phyloP scores from a whole-genome alignment of 2,797 vertebrate species.

The Hydrocynus forskahlii region DNA sequence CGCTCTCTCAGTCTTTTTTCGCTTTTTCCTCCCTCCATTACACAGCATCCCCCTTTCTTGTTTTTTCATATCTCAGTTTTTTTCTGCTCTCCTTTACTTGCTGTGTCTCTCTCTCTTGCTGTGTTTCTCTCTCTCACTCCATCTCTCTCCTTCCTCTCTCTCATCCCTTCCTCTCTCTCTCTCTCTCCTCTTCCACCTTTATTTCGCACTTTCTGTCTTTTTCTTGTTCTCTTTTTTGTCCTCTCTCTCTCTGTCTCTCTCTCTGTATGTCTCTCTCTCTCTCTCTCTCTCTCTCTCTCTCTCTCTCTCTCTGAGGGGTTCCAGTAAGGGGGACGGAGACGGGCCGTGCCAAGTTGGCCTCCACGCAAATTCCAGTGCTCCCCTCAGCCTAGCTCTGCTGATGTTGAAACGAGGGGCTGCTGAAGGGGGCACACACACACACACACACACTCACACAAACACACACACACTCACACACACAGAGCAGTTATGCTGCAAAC shows the following conservation, averaged over 20 bases:
- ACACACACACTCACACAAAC: constrained; percentile 31
- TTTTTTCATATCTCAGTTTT: neutral
- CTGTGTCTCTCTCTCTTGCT: neutral
- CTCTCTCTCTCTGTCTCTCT: neutral
- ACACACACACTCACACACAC: constrained; percentile 23
- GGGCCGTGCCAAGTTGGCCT: constrained; percentile 55
- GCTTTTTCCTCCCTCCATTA: neutral
- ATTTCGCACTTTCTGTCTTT: neutral
- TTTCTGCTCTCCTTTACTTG: neutral
- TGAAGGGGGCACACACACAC: constrained; percentile 64
- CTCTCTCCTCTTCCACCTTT: neutral
- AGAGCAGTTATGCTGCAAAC: constrained; percentile 15
- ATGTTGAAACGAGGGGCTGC: constrained; percentile 78
- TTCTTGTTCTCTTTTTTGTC: constrained; percentile 10
- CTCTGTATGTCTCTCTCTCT: too few relatives aligned
- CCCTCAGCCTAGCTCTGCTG: constrained; percentile 71
- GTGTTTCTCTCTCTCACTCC: neutral
- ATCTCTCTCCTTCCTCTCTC: neutral
- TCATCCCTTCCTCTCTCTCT: neutral
- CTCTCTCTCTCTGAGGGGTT: constrained; percentile 47
- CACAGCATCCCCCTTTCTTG: neutral
- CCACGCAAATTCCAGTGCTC: constrained; percentile 77
- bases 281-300: neutral
- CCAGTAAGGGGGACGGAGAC: constrained; percentile 51
- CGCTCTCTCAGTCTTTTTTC: neutral